A percentile compares a stretch with the other conserved stretches of the same genome.
Conservation (phyloP, 2,888 invertebrate genomes). For the Shargacucullia verbasci region DNA sequence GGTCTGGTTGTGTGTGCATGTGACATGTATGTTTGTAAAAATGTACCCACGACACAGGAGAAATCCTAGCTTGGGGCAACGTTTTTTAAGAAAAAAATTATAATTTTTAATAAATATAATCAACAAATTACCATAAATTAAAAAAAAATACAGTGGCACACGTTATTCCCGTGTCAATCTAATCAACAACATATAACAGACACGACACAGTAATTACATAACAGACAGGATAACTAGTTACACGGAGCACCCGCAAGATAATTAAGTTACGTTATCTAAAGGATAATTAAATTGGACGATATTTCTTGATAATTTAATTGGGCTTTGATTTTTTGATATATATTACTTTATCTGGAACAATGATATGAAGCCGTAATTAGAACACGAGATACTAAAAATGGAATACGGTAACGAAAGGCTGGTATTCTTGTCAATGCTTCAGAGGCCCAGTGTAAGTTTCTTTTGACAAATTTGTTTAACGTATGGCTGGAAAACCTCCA, state of each 20-base stretch:
- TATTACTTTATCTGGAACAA: slow-evolving; percentile 9
- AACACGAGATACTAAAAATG: too few species aligned
- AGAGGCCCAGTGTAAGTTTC: too few species aligned
- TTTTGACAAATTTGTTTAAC: too few species aligned
- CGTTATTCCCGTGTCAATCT: slow-evolving; percentile 12
- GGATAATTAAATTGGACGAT: slow-evolving; percentile 41
- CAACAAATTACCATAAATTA: slow-evolving; percentile 7
- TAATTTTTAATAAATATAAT: too few species aligned
- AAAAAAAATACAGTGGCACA: slow-evolving; percentile 21
- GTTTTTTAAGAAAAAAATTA: too few species aligned
- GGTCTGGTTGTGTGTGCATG: too few species aligned
- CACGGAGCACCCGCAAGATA: slow-evolving; percentile 18
- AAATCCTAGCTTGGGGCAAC: too few species aligned
- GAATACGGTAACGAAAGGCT: too few species aligned
- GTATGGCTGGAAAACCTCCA: too few species aligned
- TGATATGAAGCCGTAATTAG: not conserved
- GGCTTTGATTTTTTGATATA: slow-evolving; percentile 33
- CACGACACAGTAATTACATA: slow-evolving; percentile 25
- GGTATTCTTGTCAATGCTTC: too few species aligned
- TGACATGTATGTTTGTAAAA: too few species aligned
- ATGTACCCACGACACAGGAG: too few species aligned
- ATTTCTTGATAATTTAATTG: slow-evolving; percentile 46
- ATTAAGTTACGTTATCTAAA: slow-evolving; percentile 38
- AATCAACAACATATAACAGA: slow-evolving; percentile 35
- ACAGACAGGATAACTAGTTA: slow-evolving; percentile 42